phyloP scores from a whole-genome alignment of 2,113 vertebrate genomes.

The Chunga burmeisteri region DNA sequence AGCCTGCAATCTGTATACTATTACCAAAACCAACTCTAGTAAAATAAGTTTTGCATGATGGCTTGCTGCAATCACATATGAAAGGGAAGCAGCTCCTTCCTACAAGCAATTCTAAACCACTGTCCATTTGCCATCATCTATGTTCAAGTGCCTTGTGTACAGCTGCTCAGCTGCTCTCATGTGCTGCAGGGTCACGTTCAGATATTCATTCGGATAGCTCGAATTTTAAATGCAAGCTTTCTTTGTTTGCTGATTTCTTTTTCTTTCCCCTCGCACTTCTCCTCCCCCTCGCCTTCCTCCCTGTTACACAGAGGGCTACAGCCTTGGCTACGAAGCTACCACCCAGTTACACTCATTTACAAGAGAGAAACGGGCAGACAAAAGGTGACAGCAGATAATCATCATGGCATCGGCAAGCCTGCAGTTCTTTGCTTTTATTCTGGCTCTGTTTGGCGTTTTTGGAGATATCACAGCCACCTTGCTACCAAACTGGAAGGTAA shows the following conservation, averaged over 20 bases:
- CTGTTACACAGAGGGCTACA: conserved; percentile 66
- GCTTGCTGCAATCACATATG: not conserved
- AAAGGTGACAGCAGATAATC: conserved; percentile 57
- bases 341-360: conserved; percentile 43
- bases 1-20: not conserved
- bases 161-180: conserved; percentile 23
- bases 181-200: conserved; percentile 15
- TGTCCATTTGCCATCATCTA: conserved; percentile 32
- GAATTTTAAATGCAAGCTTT: conserved; percentile 6
- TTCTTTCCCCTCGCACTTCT: not conserved
- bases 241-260: conserved; percentile 42
- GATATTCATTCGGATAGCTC: conserved; percentile 33
- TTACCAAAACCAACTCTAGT: not conserved
- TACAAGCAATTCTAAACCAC: conserved; percentile 6
- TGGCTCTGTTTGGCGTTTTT: conserved; percentile 85
- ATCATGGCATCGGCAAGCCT: conserved; percentile 87
- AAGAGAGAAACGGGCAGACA: conserved; percentile 33
- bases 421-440: conserved; percentile 90
- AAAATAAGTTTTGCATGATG: not conserved
- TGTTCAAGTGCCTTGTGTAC: conserved; percentile 31
- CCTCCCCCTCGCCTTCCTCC: conserved; percentile 19
- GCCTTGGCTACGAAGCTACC: conserved; percentile 57
- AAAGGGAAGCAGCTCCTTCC: conserved; percentile 10
- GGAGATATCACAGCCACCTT: conserved; percentile 88
- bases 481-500: conserved; percentile 95